phyloP scores from a whole-genome alignment of 2,113 vertebrate genomes.

The Galeopterus variegatus region DNA sequence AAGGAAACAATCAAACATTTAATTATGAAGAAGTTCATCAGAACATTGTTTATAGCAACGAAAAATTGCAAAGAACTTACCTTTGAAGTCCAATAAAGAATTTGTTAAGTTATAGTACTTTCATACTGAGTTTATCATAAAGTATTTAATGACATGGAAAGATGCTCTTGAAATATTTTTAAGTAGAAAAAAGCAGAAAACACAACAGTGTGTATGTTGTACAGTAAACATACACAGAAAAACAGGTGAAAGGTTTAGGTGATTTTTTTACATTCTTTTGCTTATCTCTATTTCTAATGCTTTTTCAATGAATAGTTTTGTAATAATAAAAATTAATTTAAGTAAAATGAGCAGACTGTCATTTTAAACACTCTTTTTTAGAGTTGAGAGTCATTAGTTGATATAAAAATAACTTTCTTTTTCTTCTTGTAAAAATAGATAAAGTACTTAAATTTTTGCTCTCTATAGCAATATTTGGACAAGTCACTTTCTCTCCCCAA shows the following conservation, averaged over 20 bases:
- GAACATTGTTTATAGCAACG: neutral
- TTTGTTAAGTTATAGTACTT: constrained; percentile 4
- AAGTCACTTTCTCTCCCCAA: neutral
- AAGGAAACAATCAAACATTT: constrained; percentile 40
- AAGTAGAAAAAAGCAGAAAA: neutral
- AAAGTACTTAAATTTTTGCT: neutral
- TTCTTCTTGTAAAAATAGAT: neutral
- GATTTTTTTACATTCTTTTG: neutral
- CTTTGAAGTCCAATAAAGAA: constrained; percentile 41
- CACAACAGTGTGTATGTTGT: neutral
- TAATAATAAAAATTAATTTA: constrained; percentile 27
- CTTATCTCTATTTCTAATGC: constrained; percentile 8
- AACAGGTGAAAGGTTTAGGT: neutral
- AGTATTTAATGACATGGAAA: constrained; percentile 43
- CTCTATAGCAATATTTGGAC: neutral
- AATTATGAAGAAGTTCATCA: constrained; percentile 14
- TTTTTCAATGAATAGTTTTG: constrained; percentile 9
- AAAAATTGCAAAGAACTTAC: constrained; percentile 41
- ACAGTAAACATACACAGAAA: neutral
- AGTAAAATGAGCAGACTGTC: neutral
- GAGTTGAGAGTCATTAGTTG: constrained; percentile 7
- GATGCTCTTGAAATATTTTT: neutral
- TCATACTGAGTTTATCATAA: constrained; percentile 13
- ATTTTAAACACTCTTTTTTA: constrained; percentile 54
- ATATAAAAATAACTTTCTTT: constrained; percentile 17